Evolutionary conservation across 2,888 invertebrate species (phyloP), one percentile per base, ranked within the genome.

Genomic region (Itoplectis maculator): DNA sequence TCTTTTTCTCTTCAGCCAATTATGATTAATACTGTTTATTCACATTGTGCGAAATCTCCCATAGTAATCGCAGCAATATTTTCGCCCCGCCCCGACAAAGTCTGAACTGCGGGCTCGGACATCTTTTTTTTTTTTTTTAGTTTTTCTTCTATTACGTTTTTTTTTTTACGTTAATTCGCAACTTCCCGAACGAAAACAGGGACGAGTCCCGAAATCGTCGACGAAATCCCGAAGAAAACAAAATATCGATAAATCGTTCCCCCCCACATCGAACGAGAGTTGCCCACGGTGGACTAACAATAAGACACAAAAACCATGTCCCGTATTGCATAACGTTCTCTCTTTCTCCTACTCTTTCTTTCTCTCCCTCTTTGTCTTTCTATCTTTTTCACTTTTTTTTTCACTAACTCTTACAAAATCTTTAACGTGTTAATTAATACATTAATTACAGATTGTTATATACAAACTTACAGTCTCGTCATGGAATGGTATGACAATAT

Each of bases 391-490:
- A n/a, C 47, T 47, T n/a, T 47, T 47, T 47, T n/a, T 47, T n/a
- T 13, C 13, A n/a, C 77, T 80, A 77, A 49, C 65, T 66, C 76
- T 82, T 79, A 79, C 68, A 79, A 82, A 82, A 82, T 66, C 69
- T 72, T 81, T 61, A 78, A 84, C 82, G 79, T 72, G 70, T 76
- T 81, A 81, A 81, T 81, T 61, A 76, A 79, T 79, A 84, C 81
- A 84, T 84, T 81, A 84, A 84, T 84, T 83, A 84, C 84, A 83
- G 78, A 81, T 83, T 74, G 63, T 86, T 90, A 90, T 90, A 83
- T 90, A 90, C 90, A 90, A 89, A 91, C 88, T 76, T 89, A 90
- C 90, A 91, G 88, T 90, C 90, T 91, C 90, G 89, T 91, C 91
- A 89, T 88, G 91, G 90, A 90, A 90, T 89, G 90, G 84, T 87